Evolutionary conservation across 2,888 invertebrate species (phyloP).

Genomic region (Unio pictorum): DNA sequence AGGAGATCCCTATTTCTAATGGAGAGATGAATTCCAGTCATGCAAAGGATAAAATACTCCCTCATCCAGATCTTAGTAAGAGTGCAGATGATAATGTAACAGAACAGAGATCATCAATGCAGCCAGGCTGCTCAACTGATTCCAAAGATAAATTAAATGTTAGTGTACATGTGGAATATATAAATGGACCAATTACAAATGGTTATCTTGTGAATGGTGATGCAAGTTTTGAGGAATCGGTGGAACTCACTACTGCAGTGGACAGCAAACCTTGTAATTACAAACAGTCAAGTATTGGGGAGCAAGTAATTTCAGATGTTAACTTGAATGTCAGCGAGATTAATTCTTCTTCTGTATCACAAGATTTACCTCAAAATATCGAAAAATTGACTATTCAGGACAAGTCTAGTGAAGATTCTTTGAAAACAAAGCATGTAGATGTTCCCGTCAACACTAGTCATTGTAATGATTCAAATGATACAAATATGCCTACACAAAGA

Average conservation of each 20-base stretch:
- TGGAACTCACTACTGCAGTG: not conserved
- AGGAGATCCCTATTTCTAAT: not conserved
- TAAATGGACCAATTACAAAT: not conserved
- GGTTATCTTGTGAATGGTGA: conserved; percentile 1
- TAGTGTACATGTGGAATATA: not conserved
- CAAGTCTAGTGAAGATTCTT: too few species aligned
- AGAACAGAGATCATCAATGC: not conserved
- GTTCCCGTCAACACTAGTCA: too few species aligned
- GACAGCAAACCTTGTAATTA: not conserved
- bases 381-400: too few species aligned
- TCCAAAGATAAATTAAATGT: not conserved
- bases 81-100: too few species aligned
- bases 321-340: not conserved
- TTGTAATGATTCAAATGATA: too few species aligned
- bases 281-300: not conserved
- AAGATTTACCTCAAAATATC: too few species aligned
- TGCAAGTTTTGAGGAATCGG: not conserved
- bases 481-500: too few species aligned
- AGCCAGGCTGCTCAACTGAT: not conserved
- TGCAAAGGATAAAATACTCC: not conserved
- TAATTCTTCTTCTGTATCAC: not conserved
- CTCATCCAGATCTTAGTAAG: not conserved
- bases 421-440: too few species aligned
- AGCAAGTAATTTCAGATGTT: not conserved
- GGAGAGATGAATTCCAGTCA: not conserved